Evolutionary conservation across 2,888 invertebrate genomes (phyloP).

Genomic region (Amblyjoppa fuscipennis): DNA sequence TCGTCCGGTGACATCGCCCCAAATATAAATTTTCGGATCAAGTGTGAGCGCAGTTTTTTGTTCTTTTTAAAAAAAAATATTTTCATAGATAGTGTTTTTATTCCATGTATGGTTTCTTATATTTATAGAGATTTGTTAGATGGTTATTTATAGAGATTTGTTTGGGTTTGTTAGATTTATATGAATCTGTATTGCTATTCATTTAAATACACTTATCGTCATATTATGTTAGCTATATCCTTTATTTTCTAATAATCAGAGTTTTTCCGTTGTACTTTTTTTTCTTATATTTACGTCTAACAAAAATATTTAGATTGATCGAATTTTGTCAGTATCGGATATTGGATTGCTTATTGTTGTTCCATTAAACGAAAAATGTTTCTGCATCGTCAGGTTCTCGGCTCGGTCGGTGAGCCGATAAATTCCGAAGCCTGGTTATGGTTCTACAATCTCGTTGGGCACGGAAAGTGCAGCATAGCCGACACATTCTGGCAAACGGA

Average conservation of each 20-base stretch:
- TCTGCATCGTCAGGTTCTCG: conserved; percentile 90
- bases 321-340: conserved; percentile 55
- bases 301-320: conserved; percentile 1
- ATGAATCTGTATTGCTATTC: too few species aligned
- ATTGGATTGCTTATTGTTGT: conserved; percentile 35
- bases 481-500: conserved; percentile 99
- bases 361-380: neutral
- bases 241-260: too few species aligned
- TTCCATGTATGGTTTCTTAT: too few species aligned
- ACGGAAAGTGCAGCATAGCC: conserved; percentile 94
- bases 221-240: too few species aligned
- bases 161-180: too few species aligned
- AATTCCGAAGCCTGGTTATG: conserved; percentile 99
- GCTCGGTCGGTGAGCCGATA: conserved; percentile 99
- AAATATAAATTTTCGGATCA: neutral
- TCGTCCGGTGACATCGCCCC: conserved; percentile 49
- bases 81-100: too few species aligned
- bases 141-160: too few species aligned
- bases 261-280: too few species aligned
- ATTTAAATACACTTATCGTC: too few species aligned
- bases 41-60: neutral
- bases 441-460: conserved; percentile 95
- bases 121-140: too few species aligned
- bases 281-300: too few species aligned
- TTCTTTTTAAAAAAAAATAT: neutral